These are phyloP conservation scores for Indri indri DNA, from an alignment of 2,113 vertebrate species.

Conservation along the genomic window DNA sequence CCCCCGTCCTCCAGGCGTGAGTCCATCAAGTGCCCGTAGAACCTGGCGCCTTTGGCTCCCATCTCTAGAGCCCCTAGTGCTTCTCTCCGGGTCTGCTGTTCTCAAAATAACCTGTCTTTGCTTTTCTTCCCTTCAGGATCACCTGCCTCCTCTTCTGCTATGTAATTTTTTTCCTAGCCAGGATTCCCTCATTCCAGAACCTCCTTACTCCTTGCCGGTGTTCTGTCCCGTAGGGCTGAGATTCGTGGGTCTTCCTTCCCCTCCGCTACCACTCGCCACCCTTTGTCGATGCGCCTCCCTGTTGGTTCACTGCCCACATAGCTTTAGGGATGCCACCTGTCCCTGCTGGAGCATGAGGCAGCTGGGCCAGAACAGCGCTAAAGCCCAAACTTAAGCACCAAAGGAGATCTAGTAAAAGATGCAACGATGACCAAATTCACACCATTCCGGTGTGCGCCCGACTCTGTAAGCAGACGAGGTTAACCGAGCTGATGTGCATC, in stretches of 20 bases:
- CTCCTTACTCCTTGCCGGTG: neutral
- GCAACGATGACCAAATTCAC: neutral
- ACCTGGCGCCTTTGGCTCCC: neutral
- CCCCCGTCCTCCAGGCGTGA: neutral
- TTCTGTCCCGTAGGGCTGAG: conserved; percentile 5
- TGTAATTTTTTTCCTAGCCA: conserved; percentile 36
- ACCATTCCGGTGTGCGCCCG: neutral
- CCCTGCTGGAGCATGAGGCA: neutral
- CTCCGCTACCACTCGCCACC: neutral
- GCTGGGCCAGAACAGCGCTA: neutral
- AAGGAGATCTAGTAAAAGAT: neutral
- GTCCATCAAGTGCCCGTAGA: neutral
- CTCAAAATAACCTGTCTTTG: conserved; percentile 67
- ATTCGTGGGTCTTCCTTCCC: neutral
- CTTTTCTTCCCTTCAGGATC: conserved; percentile 68
- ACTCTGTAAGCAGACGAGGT: neutral
- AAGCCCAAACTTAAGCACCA: neutral
- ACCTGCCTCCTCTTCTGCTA: conserved; percentile 25
- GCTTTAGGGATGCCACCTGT: neutral
- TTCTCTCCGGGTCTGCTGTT: conserved; percentile 25
- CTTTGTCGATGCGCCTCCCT: neutral
- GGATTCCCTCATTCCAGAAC: neutral
- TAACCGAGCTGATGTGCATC: too few species aligned
- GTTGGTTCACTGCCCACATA: neutral
- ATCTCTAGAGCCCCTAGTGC: neutral